Conservation (phyloP, 2,888 invertebrate genomes). For the Drosophila prolongata region DNA sequence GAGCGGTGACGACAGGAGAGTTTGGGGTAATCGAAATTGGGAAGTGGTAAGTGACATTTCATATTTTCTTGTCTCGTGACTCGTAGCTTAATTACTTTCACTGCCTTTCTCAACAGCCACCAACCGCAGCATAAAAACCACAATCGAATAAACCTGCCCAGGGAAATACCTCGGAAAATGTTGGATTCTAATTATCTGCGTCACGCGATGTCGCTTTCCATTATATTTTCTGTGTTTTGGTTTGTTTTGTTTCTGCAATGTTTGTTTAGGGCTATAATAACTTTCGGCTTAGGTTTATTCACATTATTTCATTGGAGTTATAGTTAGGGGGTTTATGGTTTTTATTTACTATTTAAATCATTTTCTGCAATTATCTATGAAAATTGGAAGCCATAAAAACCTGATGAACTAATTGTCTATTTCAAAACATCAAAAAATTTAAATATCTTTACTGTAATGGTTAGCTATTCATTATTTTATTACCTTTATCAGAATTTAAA, state of each 20-base stretch:
- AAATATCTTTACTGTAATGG: too few species aligned
- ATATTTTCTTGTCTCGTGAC: slow-evolving; percentile 59
- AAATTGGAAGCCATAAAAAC: too few species aligned
- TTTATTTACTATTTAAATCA: too few species aligned
- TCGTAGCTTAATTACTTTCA: slow-evolving; percentile 72
- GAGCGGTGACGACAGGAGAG: slow-evolving; percentile 15
- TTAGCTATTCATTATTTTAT: too few species aligned
- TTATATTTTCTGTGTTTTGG: slow-evolving; percentile 37
- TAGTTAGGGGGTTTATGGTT: too few species aligned
- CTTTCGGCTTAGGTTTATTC: background rate
- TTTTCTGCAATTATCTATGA: too few species aligned
- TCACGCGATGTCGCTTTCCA: slow-evolving; percentile 69
- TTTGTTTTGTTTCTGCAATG: slow-evolving; percentile 14
- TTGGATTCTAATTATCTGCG: slow-evolving; percentile 66
- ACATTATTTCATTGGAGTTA: too few species aligned
- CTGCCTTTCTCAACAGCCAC: slow-evolving; percentile 59
- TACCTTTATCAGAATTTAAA: too few species aligned
- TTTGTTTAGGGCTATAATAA: slow-evolving; percentile 1
- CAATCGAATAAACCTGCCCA: slow-evolving; percentile 22
- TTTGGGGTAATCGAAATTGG: slow-evolving; percentile 21
- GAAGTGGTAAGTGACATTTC: slow-evolving; percentile 53
- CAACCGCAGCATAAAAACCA: slow-evolving; percentile 42
- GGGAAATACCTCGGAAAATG: slow-evolving; percentile 36
- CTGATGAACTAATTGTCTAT: too few species aligned
- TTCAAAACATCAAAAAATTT: too few species aligned